A percentile compares a stretch with the other conserved stretches of the same genome.
Conservation (phyloP, 1,140 invertebrate genomes). For the Drosophila truncata region DNA sequence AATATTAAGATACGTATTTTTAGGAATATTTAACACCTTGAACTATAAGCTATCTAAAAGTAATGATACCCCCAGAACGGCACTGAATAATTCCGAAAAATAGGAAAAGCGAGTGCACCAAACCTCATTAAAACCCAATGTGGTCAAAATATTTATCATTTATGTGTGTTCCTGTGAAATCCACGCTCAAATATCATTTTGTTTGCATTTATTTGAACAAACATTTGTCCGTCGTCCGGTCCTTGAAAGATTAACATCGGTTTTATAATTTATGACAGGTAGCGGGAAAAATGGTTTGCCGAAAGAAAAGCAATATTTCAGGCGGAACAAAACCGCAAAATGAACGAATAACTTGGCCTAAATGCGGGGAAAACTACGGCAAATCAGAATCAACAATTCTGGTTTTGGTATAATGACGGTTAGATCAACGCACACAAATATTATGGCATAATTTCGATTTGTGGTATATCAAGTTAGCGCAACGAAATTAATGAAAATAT, state of each 20-base stretch:
- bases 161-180: conserved; percentile 36
- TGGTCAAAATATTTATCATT: conserved; percentile 81
- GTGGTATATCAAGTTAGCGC: conserved; percentile 44
- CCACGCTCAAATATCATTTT: conserved; percentile 37
- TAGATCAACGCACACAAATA: conserved; percentile 35
- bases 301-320: conserved; percentile 59
- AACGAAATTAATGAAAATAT: conserved; percentile 49
- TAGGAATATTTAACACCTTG: not conserved
- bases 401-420: conserved; percentile 24
- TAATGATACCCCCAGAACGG: not conserved
- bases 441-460: conserved; percentile 53
- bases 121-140: conserved; percentile 81
- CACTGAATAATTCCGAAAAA: conserved; percentile 41
- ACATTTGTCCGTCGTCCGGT: conserved; percentile 54
- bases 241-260: conserved; percentile 64
- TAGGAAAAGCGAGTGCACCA: conserved; percentile 22
- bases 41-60: not conserved
- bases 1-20: not conserved
- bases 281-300: conserved; percentile 1
- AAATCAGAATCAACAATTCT: conserved; percentile 26
- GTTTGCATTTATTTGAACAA: conserved; percentile 35
- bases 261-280: conserved; percentile 78
- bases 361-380: conserved; percentile 30
- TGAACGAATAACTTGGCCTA: conserved; percentile 44
- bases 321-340: conserved; percentile 60